Conservation (phyloP, 2,797 vertebrate species). For the Moxostoma hubbsi region DNA sequence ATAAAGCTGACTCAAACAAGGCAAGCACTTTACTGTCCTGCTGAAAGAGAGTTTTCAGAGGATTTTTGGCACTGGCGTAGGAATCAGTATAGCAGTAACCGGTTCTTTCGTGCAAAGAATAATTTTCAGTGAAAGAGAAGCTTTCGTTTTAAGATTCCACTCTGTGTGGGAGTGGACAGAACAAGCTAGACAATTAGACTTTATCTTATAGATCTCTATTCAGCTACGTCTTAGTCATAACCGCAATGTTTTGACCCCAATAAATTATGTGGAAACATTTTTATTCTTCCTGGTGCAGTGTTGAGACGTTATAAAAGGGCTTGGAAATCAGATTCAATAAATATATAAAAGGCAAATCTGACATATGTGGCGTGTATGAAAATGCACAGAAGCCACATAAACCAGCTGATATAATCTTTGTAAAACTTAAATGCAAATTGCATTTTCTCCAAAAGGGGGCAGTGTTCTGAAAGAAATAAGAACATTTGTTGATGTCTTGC, state of each 20-base stretch:
- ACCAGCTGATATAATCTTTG: too few relatives aligned
- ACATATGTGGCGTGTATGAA: background rate
- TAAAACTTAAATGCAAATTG: background rate
- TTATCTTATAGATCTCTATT: conserved; percentile 46
- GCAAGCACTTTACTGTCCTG: conserved; percentile 57
- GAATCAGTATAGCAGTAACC: conserved; percentile 58
- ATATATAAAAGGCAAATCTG: background rate
- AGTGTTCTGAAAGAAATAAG: conserved; percentile 64
- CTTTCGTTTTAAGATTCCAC: conserved; percentile 52
- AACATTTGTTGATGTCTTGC: background rate
- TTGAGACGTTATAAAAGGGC: background rate
- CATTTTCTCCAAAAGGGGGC: conserved; percentile 66
- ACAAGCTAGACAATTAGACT: conserved; percentile 37
- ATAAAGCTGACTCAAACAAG: conserved; percentile 66
- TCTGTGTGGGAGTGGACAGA: conserved; percentile 54
- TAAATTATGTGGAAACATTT: conserved; percentile 48
- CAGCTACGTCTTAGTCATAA: conserved; percentile 7
- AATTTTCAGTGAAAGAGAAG: conserved; percentile 51
- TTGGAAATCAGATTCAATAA: background rate
- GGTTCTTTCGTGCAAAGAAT: conserved; percentile 58
- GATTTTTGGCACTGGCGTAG: conserved; percentile 41
- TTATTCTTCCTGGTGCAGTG: conserved; percentile 21
- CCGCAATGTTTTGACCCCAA: conserved; percentile 44
- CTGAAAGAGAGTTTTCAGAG: conserved; percentile 66
- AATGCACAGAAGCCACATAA: background rate